phyloP scores from a whole-genome alignment of 2,113 vertebrate species.

The Puntigrus tetrazona region DNA sequence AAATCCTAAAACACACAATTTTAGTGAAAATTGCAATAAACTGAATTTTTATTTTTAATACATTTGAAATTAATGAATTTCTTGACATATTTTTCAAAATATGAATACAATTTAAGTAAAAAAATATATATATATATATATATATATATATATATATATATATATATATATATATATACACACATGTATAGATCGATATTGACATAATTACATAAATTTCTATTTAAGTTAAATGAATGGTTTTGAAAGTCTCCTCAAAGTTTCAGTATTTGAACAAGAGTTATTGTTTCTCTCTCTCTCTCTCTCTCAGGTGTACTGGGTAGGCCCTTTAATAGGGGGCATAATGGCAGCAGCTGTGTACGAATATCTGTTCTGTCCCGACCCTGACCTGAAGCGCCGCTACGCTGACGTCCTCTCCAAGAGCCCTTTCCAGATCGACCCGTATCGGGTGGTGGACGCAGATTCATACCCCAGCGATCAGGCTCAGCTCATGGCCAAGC shows the following conservation, averaged over 20 bases:
- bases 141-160: too few species aligned
- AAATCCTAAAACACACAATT: neutral
- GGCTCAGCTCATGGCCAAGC: slow-evolving; percentile 80
- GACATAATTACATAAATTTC: too few species aligned
- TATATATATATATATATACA: too few species aligned
- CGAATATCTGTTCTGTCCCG: slow-evolving; percentile 71
- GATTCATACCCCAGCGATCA: slow-evolving; percentile 77
- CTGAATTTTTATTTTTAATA: too few species aligned
- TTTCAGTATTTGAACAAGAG: neutral
- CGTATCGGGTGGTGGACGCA: slow-evolving; percentile 81
- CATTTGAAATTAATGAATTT: neutral
- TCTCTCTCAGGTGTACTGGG: slow-evolving; percentile 73
- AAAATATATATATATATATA: too few species aligned
- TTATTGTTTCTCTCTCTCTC: neutral
- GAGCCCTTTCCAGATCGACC: slow-evolving; percentile 73
- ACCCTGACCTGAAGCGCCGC: slow-evolving; percentile 62
- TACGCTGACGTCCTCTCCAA: slow-evolving; percentile 81
- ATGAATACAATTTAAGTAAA: too few species aligned
- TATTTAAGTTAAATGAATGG: neutral
- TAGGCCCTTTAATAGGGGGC: slow-evolving; percentile 70
- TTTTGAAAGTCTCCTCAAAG: neutral
- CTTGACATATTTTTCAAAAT: too few species aligned
- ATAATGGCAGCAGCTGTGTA: slow-evolving; percentile 69
- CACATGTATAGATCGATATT: too few species aligned
- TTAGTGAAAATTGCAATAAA: neutral